Evolutionary conservation across 1,140 invertebrate genomes (phyloP).

Genomic region (Apocrypta bakeri): DNA sequence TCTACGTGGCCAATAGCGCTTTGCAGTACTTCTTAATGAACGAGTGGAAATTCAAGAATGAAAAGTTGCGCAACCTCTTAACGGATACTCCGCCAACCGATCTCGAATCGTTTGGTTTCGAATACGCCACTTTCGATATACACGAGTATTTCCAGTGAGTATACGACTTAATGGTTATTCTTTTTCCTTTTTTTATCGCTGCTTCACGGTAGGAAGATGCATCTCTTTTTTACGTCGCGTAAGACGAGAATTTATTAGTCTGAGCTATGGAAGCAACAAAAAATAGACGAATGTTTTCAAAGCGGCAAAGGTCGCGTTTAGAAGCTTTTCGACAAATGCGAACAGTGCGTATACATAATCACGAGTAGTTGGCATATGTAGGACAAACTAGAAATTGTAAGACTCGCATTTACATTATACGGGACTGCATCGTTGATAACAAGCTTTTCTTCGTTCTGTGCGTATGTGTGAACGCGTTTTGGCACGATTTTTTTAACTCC

Average conservation of each 20-base stretch:
- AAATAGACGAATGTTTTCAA: not conserved
- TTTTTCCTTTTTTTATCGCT: conserved; percentile 49
- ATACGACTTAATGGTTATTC: conserved; percentile 2
- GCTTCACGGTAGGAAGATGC: no score
- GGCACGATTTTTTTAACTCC: no score
- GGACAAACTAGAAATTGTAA: not conserved
- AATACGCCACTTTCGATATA: conserved; percentile 60
- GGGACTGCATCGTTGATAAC: not conserved
- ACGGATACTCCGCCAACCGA: conserved; percentile 79
- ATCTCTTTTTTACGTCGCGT: no score
- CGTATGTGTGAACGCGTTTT: no score
- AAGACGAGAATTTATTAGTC: no score
- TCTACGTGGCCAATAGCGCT: conserved; percentile 84
- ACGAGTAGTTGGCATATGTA: not conserved
- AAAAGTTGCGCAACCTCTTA: conserved; percentile 81
- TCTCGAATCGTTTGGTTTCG: conserved; percentile 78
- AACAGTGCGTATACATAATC: not conserved
- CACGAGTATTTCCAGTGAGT: conserved; percentile 65
- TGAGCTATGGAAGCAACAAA: no score
- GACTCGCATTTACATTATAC: not conserved
- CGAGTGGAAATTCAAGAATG: conserved; percentile 88
- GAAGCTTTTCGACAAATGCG: not conserved
- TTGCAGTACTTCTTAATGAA: conserved; percentile 86
- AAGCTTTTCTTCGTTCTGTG: no score
- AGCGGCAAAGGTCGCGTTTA: not conserved